Evolutionary conservation across 2,113 vertebrate species (phyloP).

Genomic region (Scytalopus superciliaris): DNA sequence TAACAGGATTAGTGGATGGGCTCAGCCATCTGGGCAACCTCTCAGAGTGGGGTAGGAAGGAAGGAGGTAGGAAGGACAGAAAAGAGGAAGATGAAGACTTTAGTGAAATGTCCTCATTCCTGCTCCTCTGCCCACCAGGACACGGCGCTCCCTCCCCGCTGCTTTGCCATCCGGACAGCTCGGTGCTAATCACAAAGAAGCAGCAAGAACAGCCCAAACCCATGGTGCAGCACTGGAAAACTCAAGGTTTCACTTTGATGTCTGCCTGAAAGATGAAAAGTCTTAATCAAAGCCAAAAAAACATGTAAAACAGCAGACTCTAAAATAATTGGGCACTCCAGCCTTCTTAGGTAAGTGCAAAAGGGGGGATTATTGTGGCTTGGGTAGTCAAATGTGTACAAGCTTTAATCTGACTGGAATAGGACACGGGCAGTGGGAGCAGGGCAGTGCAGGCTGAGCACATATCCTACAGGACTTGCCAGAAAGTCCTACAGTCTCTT

Average conservation of each 20-base stretch:
- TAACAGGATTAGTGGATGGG: background rate
- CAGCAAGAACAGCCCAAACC: background rate
- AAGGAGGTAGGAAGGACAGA: background rate
- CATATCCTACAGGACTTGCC: background rate
- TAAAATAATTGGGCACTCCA: background rate
- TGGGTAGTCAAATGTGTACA: background rate
- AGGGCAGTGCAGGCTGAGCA: background rate
- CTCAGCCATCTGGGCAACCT: background rate
- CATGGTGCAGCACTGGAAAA: background rate
- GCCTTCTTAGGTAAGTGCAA: background rate
- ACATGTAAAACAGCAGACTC: background rate
- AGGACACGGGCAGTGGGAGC: background rate
- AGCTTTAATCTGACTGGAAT: background rate
- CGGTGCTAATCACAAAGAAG: background rate
- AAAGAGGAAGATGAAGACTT: background rate
- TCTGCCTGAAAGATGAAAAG: slow-evolving; percentile 26
- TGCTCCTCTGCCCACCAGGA: background rate
- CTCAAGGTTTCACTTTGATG: slow-evolving; percentile 28
- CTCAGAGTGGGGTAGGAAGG: background rate
- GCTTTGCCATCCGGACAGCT: background rate
- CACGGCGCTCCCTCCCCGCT: fast-evolving
- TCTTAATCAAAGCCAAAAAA: slow-evolving; percentile 39
- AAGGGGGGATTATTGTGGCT: background rate
- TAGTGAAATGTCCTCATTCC: background rate
- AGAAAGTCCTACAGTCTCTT: background rate